Conservation (phyloP, 2,113 vertebrate species). For the Verasper variegatus region DNA sequence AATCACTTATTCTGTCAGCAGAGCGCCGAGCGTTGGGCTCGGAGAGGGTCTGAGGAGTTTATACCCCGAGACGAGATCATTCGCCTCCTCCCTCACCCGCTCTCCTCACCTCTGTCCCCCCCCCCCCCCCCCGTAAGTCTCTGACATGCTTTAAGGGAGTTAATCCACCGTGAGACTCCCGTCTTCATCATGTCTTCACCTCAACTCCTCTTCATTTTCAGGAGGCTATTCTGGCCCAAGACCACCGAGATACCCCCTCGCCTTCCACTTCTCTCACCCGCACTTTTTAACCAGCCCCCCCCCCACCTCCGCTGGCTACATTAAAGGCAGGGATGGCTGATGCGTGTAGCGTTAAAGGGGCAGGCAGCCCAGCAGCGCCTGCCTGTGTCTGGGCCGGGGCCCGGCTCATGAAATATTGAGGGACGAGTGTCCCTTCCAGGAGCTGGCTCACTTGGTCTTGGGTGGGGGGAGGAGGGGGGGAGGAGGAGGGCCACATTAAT, state of each 20-base stretch:
- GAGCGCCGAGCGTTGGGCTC: not conserved
- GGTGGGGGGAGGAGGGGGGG: conserved; percentile 51
- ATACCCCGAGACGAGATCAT: conserved; percentile 9
- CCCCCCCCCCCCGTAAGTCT: not conserved
- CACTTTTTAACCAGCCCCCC: conserved; percentile 12
- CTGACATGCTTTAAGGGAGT: conserved; percentile 35
- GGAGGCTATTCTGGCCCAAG: conserved; percentile 19
- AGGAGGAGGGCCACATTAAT: conserved; percentile 81
- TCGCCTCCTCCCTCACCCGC: not conserved
- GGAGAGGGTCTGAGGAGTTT: conserved; percentile 29
- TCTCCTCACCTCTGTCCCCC: not conserved
- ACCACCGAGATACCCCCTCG: conserved; percentile 34
- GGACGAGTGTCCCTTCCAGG: conserved; percentile 83
- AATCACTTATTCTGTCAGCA: not conserved
- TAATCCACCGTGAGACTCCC: conserved; percentile 9
- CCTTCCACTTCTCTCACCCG: conserved; percentile 1
- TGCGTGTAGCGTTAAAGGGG: conserved; percentile 82
- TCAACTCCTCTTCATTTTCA: conserved; percentile 23
- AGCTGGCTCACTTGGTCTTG: conserved; percentile 78
- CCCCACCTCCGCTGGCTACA: conserved; percentile 70
- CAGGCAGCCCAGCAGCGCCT: conserved; percentile 74
- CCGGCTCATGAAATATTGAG: conserved; percentile 86
- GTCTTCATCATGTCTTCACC: conserved; percentile 6
- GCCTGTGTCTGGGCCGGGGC: conserved; percentile 78
- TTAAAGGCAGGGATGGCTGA: conserved; percentile 80